Evolutionary conservation across 2,888 invertebrate genomes (phyloP).

Genomic region (Mimumesa dahlbomi): DNA sequence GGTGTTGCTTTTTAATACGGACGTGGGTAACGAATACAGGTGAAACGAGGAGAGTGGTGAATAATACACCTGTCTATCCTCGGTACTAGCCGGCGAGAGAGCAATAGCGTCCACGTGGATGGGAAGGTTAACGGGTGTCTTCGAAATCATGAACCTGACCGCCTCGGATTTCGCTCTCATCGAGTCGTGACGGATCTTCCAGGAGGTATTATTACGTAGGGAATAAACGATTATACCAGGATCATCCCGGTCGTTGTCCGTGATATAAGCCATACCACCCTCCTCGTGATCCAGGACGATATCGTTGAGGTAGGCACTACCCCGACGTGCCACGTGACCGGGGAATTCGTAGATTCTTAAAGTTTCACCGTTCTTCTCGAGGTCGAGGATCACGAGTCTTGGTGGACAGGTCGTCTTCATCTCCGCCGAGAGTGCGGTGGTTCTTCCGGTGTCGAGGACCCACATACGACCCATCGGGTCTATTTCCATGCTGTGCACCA

Average conservation of each 20-base stretch:
- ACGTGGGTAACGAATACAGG: slow-evolving; percentile 85
- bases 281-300: slow-evolving; percentile 87
- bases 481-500: slow-evolving; percentile 88
- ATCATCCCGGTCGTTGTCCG: slow-evolving; percentile 86
- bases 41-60: slow-evolving; percentile 86
- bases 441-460: slow-evolving; percentile 83
- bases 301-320: slow-evolving; percentile 86
- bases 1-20: slow-evolving; percentile 83
- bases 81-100: slow-evolving; percentile 82
- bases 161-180: slow-evolving; percentile 85
- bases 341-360: slow-evolving; percentile 84
- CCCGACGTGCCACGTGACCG: slow-evolving; percentile 82
- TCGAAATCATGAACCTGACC: slow-evolving; percentile 83
- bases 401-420: slow-evolving; percentile 84
- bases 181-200: slow-evolving; percentile 86
- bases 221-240: slow-evolving; percentile 89
- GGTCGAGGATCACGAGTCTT: slow-evolving; percentile 86
- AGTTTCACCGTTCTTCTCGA: slow-evolving; percentile 83
- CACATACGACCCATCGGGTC: slow-evolving; percentile 86
- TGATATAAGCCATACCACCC: slow-evolving; percentile 86
- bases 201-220: slow-evolving; percentile 84
- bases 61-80: slow-evolving; percentile 82
- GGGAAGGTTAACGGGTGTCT: slow-evolving; percentile 82
- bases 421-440: slow-evolving; percentile 82
- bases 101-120: slow-evolving; percentile 88